Base-by-base conservation (phyloP, 2,113 vertebrate genomes). In the Notiomystis cincta region DNA sequence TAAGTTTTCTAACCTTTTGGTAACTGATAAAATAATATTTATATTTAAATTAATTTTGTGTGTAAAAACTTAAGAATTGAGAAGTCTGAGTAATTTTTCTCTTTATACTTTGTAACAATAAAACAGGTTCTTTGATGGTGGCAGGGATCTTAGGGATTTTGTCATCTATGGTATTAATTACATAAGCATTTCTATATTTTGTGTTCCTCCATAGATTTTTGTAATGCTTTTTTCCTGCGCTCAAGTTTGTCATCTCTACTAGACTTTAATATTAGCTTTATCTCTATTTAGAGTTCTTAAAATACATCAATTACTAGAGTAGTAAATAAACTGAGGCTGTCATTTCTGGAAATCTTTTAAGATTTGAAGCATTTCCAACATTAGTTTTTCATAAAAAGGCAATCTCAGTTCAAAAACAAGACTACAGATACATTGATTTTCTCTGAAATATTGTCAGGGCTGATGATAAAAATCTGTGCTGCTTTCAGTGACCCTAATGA, bases 141-240 rank as follows among this genome's bases (percentile, higher is more conserved):
- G 7, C 1, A 1, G 0, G 7, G 0, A 9, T 42, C 45, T 37
- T 64, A 7, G 6, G 9, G 15, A 5, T 47, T 82, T 82, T 88
- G 3, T 75, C 35, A 75, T 51, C 18, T 24, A 7, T 15, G 9
- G 22, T 38, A 69, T 4, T 64, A 12, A 56, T 62, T 86, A 11
- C 25, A 16, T 78, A 82, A 86, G 15, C 20, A 5, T 82, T 71
- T 23, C 15, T 44, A 35, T 75, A 60, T 21, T 27, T 87, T 58
- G 2, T n/a, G 37, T 70, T 87, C 4, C 10, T 60, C 14, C 8
- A 37, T 7, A 58, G 9, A 50, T 35, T 25, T 54, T 66, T 71
- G n/a, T n/a, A 38, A 54, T 44, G 20, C 45, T 76, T 47, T 82
- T 38, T 69, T 27, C 18, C 12, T 40, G 18, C 35, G 33, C 6